These are phyloP conservation scores for Incurvaria masculella DNA, from an alignment of 2,888 invertebrate genomes.

Conservation along the genomic window DNA sequence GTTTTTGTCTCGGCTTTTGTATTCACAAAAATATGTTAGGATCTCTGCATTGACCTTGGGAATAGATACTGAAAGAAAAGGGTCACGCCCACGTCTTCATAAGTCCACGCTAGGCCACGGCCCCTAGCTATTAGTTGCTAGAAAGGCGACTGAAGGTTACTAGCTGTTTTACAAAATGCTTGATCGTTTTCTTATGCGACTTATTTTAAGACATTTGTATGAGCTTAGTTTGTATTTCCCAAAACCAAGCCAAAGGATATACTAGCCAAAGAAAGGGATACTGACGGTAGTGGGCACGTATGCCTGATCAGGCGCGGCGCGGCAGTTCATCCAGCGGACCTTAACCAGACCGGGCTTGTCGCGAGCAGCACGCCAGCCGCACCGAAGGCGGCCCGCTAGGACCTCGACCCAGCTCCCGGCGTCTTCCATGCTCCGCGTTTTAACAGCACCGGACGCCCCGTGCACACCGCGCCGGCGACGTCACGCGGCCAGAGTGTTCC, in stretches of 20 bases:
- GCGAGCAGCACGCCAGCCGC: background rate
- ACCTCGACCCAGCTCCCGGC: background rate
- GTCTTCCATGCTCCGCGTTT: background rate
- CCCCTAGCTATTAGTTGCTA: no score
- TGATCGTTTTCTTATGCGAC: background rate
- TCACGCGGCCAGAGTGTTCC: background rate
- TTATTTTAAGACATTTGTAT: background rate
- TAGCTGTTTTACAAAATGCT: no score
- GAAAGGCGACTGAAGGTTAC: no score
- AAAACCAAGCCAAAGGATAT: background rate
- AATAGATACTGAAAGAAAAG: no score
- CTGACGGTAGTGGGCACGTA: constrained; percentile 77
- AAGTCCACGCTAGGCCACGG: no score
- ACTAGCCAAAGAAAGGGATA: constrained; percentile 9
- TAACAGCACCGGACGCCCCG: background rate
- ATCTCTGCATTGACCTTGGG: no score
- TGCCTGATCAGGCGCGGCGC: constrained; percentile 70
- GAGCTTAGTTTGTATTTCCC: background rate
- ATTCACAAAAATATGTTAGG: no score
- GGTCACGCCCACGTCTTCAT: no score
- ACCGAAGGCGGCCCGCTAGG: background rate
- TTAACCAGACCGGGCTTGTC: background rate
- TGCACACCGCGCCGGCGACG: background rate
- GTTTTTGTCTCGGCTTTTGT: no score
- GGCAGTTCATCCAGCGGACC: constrained; percentile 78